phyloP scores from a whole-genome alignment of 2,113 vertebrate genomes.

The Alectura lathami region DNA sequence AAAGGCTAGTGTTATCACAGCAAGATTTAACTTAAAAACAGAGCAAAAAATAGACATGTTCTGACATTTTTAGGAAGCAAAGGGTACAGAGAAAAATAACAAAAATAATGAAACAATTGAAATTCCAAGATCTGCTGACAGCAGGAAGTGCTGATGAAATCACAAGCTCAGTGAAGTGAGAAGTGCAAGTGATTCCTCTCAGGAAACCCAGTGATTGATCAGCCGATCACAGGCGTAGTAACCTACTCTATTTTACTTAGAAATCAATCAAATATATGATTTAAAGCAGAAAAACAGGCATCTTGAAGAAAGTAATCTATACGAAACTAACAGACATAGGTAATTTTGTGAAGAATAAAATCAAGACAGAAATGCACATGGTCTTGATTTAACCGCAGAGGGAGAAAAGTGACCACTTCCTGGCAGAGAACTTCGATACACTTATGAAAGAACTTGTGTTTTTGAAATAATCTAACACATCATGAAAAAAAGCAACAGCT shows the following conservation, averaged over 20 bases:
- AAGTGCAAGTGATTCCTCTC: not conserved
- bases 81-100: not conserved
- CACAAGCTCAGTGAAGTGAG: not conserved
- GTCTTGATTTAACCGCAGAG: not conserved
- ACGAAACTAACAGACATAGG: constrained; percentile 32
- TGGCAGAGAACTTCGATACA: not conserved
- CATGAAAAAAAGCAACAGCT: constrained; percentile 63
- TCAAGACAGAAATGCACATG: not conserved
- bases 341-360: constrained; percentile 29
- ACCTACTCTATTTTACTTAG: constrained; percentile 30
- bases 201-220: not conserved
- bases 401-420: not conserved
- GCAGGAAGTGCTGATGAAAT: not conserved
- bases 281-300: constrained; percentile 34
- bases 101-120: not conserved
- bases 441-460: constrained; percentile 13
- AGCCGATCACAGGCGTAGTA: constrained; percentile 3
- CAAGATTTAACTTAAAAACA: not conserved
- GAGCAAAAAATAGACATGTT: not conserved
- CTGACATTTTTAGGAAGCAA: not conserved
- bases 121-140: not conserved
- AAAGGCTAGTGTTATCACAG: not conserved
- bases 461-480: constrained; percentile 55
- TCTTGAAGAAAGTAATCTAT: constrained; percentile 41
- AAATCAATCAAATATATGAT: constrained; percentile 42